Evolutionary conservation across 2,888 invertebrate species (phyloP).

Genomic region (Poecilus cupreus): DNA sequence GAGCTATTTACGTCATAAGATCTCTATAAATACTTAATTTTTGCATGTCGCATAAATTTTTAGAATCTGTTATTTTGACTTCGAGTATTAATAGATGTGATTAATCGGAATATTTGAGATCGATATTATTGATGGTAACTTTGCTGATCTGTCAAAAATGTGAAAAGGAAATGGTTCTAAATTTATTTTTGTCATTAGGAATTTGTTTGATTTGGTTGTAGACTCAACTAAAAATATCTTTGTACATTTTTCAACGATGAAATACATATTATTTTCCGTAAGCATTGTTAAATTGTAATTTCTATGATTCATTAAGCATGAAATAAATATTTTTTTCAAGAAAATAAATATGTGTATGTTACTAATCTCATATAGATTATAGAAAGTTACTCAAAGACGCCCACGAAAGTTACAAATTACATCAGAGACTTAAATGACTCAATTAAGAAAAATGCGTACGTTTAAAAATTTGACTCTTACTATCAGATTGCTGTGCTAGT

Average conservation of each 20-base stretch:
- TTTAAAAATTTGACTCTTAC: background rate
- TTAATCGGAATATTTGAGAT: background rate
- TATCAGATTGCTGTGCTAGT: background rate
- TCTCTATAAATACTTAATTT: no score
- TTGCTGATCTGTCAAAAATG: background rate
- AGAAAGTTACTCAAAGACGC: background rate
- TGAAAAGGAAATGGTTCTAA: background rate
- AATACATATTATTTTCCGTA: background rate
- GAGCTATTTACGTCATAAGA: no score
- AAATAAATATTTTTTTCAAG: background rate
- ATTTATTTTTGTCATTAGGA: background rate
- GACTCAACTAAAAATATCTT: background rate
- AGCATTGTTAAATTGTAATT: background rate
- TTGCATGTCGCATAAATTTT: no score
- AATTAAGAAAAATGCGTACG: conserved; percentile 8
- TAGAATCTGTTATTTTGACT: no score
- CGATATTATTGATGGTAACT: background rate
- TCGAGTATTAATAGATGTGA: background rate
- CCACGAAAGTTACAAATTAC: background rate
- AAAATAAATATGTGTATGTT: background rate
- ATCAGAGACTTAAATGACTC: background rate
- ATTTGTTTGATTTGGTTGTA: background rate
- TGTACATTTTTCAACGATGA: background rate
- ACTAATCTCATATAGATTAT: no score
- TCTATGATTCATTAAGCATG: background rate